Evolutionary conservation across 2,888 invertebrate genomes (phyloP), one percentile per base, ranked within the genome.

Genomic region (Reticulitermes lucifugus): DNA sequence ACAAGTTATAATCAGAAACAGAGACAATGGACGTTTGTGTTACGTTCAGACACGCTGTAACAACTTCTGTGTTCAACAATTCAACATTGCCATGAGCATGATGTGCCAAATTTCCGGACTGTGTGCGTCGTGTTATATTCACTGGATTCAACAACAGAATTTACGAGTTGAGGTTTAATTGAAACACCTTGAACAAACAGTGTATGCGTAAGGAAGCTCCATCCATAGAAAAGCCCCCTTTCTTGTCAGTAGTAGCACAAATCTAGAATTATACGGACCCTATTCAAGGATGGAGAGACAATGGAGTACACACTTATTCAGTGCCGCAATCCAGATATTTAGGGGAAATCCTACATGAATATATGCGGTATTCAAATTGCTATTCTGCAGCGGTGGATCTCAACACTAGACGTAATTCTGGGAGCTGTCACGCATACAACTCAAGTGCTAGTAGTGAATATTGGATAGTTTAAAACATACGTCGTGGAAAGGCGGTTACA

Each of bases 121-220:
- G 14, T 41, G 9, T 35, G 21, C 35, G 10, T 35, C 35, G 35
- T 18, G 41, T 41, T 73, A 73, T 35, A 73, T 41, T 73, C 73
- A 4, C 73, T 21, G 41, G 73, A 21, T 73, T 18, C 35, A 73
- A 79, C 79, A 79, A 79, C 21, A 59, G 79, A 59, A 79, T 79
- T 79, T 79, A 79, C 79, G 79, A 25, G 79, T 51, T n/a, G 55
- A 21, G 59, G 35, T 80, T 22, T 80, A 59, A 80, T 80, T 60
- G 80, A 80, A 80, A 80, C 80, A 80, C 60, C 80, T 80, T 41
- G 60, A 29, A 60, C 79, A 79, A 59, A 79, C 55, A 80, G 41
- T 18, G 41, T 18, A 41, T 46, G 59, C 29, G 41, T n/a, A 65
- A 65, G 65, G 65, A 65, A 25, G 59, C 80, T 29, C 51, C 75